Conservation (phyloP, 2,888 invertebrate genomes). For the Tillus elongatus region DNA sequence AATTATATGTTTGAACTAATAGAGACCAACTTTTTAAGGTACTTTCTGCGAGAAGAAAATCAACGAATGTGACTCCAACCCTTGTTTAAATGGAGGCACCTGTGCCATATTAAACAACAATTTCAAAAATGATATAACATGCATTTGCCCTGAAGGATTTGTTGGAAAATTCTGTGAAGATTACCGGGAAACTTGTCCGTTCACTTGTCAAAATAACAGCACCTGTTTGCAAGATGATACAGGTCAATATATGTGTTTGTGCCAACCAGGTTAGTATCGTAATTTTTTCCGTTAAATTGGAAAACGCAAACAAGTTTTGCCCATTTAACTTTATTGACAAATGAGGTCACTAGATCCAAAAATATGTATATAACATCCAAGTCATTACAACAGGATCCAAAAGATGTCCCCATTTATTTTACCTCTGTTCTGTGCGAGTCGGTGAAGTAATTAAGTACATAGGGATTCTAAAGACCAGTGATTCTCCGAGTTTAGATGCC, state of each 20-base stretch:
- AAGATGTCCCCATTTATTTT: no score
- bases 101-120: conserved; percentile 35
- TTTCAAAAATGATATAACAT: conserved; percentile 32
- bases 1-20: no score
- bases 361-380: no score
- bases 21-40: no score
- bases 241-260: conserved; percentile 41
- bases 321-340: no score
- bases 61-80: conserved; percentile 44
- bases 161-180: conserved; percentile 46
- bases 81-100: conserved; percentile 48
- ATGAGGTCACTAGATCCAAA: no score
- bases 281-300: background rate
- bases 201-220: conserved; percentile 45
- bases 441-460: no score
- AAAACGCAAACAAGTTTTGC: no score
- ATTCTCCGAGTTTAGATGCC: no score
- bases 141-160: conserved; percentile 45
- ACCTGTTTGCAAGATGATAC: conserved; percentile 42
- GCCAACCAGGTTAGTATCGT: conserved; percentile 30
- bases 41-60: conserved; percentile 45
- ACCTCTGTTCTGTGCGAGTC: no score
- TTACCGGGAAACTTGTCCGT: conserved; percentile 33
- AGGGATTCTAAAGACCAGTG: no score
- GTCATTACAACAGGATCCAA: no score